Base-by-base conservation (phyloP, 2,797 vertebrate genomes). In the Argya squamiceps region DNA sequence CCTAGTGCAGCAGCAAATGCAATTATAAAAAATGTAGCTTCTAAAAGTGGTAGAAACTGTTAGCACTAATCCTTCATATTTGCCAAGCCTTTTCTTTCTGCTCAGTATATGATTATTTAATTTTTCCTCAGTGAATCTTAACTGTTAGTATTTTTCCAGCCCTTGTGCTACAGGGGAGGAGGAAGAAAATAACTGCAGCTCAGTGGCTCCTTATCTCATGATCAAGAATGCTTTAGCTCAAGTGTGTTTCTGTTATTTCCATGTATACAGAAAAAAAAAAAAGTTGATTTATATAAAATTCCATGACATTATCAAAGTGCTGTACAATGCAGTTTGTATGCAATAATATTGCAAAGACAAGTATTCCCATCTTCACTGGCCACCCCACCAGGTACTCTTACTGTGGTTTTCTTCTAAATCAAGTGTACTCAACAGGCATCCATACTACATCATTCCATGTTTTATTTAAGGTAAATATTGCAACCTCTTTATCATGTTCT, bases 391-490 rank as follows among this genome's bases (percentile, higher is more conserved):
- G 23, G 34, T 2, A 56, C 32, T 23, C 4, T 63, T 91, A 50
- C 19, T 0, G 1, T 12, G 14, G n/a, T 53, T 70, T 67, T 70
- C 32, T 82, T 39, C 22, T 41, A 34, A 69, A 43, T 79, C 24
- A 92, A 43, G 23, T 49, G 85, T 41, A 92, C 52, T 75, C 59
- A 65, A 32, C 16, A 86, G n/a, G 20, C 80, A 86, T 50, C 21
- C 21, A 65, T 47, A 26, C 24, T 30, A 29, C 52, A 53, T 56
- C 19, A 60, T 27, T 85, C 19, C n/a, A 52, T 5, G 2, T 63
- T 96, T 96, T 96, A 96, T 96, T 96, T 84, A 55, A 85, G 44
- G 55, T 77, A 88, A 84, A 63, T 37, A 84, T 10, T 53, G 16
- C 44, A 93, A 39, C 10, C 24, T 49, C 49, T 46, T 2, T 43